Evolutionary conservation across 2,797 vertebrate genomes (phyloP), one percentile per base, ranked within the genome.

Genomic region (Amblyraja radiata): DNA sequence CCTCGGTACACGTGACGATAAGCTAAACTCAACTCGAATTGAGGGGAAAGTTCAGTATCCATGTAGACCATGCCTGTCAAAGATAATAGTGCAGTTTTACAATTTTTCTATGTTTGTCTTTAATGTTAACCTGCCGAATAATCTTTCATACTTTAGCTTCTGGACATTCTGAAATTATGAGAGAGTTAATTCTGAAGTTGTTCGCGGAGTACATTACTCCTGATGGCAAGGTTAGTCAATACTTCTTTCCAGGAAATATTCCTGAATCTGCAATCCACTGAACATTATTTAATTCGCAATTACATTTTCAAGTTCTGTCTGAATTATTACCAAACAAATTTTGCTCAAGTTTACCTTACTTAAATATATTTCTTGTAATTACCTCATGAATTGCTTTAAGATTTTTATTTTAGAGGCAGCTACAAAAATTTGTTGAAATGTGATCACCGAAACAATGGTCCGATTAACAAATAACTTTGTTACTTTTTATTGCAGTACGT

Each of bases 161-260:
- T 78, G 95, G 96, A 90, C 95, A 97, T 14, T 97, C 97, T 74
- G 93, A 96, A 94, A 94, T 96, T 93, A 94, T 97, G 94, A 96
- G 96, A 93, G 97, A 97, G 77, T 93, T 97, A 94, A 96, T 96
- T 93, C 95, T 97, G 94, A 96, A 97, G 94, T 94, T 97, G 94
- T 97, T 96, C 94, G 96, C 97, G 0, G 95, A 97, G 93, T 96
- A 97, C 95, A 96, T 97, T 93, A 97, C 97, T 79, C 95, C 96
- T 77, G 97, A 97, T 93, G 97, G 97, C 94, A 97, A 97, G 97
- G 97, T 97, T 94, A 73, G 73, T 36, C 54, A 6, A 28, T 88
- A 77, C 21, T 58, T 88, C 18, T 73, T 73, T 61, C 61, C 93
- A 58, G 58, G 23, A 86, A 86, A 88, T 93, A 13, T 93, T 90